Evolutionary conservation across 2,888 invertebrate species (phyloP).

Genomic region (Pherbina coryleti): DNA sequence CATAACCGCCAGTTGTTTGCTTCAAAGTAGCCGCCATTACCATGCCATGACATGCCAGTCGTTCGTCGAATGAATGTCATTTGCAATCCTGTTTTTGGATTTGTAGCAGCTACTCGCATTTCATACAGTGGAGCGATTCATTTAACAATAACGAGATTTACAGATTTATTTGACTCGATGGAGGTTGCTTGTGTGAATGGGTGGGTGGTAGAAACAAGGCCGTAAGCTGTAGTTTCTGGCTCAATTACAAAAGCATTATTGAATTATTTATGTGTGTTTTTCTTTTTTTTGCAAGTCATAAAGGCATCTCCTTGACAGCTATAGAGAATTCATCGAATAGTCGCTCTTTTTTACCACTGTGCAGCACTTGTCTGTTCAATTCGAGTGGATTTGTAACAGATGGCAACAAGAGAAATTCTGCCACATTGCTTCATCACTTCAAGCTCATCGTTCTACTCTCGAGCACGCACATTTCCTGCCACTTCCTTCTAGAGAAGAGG

Average conservation of each 20-base stretch:
- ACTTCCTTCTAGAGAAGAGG: background rate
- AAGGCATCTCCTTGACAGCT: background rate
- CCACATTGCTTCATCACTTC: too few species aligned
- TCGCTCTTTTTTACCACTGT: background rate
- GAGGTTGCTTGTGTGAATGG: too few species aligned
- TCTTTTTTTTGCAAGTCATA: background rate
- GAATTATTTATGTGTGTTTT: background rate
- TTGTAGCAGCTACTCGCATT: background rate
- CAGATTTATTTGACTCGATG: too few species aligned
- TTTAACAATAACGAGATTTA: too few species aligned
- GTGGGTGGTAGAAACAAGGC: too few species aligned
- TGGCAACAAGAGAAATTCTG: background rate
- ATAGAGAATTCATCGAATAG: background rate
- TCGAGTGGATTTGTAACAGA: constrained; percentile 12
- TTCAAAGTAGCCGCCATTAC: background rate
- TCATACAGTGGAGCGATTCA: background rate
- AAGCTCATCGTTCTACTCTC: too few species aligned
- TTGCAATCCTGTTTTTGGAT: background rate
- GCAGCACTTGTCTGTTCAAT: background rate
- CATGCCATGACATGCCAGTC: background rate
- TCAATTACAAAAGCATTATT: too few species aligned
- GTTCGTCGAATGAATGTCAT: background rate
- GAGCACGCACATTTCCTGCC: background rate
- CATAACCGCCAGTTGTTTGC: background rate
- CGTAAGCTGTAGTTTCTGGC: too few species aligned